phyloP scores from a whole-genome alignment of 2,888 invertebrate genomes.

The Lithophane ornitopus region DNA sequence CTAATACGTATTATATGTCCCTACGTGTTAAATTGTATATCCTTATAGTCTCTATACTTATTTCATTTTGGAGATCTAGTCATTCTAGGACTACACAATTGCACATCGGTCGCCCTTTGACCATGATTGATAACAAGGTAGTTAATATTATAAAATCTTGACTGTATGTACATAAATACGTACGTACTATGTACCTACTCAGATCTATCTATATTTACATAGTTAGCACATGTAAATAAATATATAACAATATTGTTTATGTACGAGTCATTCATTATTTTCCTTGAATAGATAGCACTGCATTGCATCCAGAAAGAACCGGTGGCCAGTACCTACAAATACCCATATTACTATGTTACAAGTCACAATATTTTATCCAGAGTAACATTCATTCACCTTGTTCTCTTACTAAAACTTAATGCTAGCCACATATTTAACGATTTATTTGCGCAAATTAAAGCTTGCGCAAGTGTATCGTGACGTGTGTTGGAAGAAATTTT shows the following conservation, averaged over 20 bases:
- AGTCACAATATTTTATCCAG: slow-evolving; percentile 19
- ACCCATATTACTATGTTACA: slow-evolving; percentile 44
- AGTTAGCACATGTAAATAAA: slow-evolving; percentile 4
- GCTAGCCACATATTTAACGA: too few relatives aligned
- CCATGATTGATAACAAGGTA: neutral
- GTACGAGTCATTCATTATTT: slow-evolving; percentile 58
- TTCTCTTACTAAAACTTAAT: neutral
- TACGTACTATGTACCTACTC: slow-evolving; percentile 6
- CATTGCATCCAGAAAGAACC: slow-evolving; percentile 55
- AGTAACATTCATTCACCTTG: slow-evolving; percentile 20
- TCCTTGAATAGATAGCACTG: slow-evolving; percentile 69
- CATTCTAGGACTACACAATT: too few relatives aligned
- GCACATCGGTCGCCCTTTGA: too few relatives aligned
- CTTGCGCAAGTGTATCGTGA: too few relatives aligned
- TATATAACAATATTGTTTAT: slow-evolving; percentile 35
- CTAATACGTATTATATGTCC: neutral
- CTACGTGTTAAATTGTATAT: neutral
- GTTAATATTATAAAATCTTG: slow-evolving; percentile 9
- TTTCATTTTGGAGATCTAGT: too few relatives aligned
- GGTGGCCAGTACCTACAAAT: slow-evolving; percentile 15
- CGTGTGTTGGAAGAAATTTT: too few relatives aligned
- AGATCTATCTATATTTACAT: slow-evolving; percentile 22
- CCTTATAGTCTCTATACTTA: neutral
- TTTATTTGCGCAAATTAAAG: too few relatives aligned
- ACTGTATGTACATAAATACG: neutral